Evolutionary conservation across 2,797 vertebrate genomes (phyloP).

Genomic region (Pachyuromys duprasi): DNA sequence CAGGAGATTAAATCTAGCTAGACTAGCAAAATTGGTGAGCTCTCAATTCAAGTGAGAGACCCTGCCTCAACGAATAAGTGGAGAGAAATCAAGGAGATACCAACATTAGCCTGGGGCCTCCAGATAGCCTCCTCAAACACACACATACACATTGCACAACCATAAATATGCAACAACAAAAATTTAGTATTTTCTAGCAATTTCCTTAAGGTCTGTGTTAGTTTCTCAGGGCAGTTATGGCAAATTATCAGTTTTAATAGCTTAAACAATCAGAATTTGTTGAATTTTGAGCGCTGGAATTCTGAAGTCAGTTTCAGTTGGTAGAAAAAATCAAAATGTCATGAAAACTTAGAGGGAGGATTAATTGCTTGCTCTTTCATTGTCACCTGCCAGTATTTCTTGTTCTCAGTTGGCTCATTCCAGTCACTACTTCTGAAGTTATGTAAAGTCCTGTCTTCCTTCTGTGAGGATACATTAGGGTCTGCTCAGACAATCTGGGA

Average conservation of each 20-base stretch:
- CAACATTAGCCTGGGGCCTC: background rate
- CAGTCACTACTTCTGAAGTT: background rate
- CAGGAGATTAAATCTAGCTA: background rate
- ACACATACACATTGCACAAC: background rate
- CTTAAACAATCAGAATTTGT: conserved; percentile 8
- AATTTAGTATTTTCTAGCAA: background rate
- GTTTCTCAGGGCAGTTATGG: background rate
- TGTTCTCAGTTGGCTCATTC: background rate
- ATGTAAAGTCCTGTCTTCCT: background rate
- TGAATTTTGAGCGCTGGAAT: background rate
- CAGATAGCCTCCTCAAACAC: background rate
- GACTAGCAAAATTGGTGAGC: background rate
- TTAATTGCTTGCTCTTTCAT: background rate
- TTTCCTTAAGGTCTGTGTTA: background rate
- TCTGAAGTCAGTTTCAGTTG: background rate
- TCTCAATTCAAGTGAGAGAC: background rate
- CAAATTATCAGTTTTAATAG: background rate
- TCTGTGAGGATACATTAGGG: background rate
- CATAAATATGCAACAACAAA: background rate
- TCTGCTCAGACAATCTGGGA: background rate
- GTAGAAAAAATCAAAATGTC: background rate
- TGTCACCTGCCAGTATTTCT: background rate
- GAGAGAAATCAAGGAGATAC: background rate
- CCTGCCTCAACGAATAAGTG: background rate
- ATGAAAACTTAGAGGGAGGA: background rate